phyloP scores from a whole-genome alignment of 2,113 vertebrate species.

The Nothobranchius furzeri region DNA sequence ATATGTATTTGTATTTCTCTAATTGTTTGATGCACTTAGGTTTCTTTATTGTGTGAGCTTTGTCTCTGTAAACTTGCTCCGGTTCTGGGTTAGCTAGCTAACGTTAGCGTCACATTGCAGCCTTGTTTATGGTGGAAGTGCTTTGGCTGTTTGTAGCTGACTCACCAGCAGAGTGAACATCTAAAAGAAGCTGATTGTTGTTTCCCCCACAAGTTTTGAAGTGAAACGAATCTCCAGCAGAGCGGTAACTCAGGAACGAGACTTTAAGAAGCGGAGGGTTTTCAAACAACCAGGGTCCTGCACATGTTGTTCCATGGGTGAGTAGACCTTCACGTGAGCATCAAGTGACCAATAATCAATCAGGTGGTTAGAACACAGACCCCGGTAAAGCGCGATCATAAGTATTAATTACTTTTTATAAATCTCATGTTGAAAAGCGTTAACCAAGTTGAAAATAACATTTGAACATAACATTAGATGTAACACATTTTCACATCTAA shows the following conservation, averaged over 20 bases:
- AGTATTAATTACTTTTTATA: too few relatives aligned
- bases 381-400: not conserved
- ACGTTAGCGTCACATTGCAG: conserved; percentile 56
- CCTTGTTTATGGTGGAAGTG: conserved; percentile 38
- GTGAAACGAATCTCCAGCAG: not conserved
- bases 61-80: not conserved
- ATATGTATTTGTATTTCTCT: not conserved
- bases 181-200: not conserved
- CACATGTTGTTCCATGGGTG: not conserved
- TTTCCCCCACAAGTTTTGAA: not conserved
- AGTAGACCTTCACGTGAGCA: conserved; percentile 19
- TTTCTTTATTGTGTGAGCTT: not conserved
- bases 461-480: too few relatives aligned
- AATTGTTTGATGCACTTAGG: not conserved
- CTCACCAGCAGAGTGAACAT: not conserved
- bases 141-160: not conserved
- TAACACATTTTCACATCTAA: too few relatives aligned
- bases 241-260: not conserved
- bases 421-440: too few relatives aligned
- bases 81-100: conserved; percentile 38
- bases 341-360: not conserved
- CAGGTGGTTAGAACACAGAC: not conserved
- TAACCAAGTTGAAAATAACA: too few relatives aligned
- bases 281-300: not conserved
- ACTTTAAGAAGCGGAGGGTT: not conserved